A percentile compares a stretch with the other conserved stretches of the same genome.
Evolutionary conservation across 2,797 vertebrate species (phyloP).

Genomic region (Tenualosa thibaudeaui): DNA sequence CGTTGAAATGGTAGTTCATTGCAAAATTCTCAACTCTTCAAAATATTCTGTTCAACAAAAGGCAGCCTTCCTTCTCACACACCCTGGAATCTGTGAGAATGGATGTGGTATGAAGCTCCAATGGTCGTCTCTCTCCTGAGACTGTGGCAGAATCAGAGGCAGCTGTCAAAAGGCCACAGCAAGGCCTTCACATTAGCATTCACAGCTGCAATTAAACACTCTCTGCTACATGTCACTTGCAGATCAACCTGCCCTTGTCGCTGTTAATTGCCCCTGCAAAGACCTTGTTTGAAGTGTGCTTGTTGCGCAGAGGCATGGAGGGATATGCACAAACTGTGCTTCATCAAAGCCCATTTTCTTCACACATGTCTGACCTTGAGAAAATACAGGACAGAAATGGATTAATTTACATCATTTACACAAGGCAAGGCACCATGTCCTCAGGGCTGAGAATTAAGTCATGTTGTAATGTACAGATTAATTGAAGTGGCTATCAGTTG

Average conservation of each 20-base stretch:
- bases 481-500: constrained; percentile 34
- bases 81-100: background rate
- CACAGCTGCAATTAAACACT: constrained; percentile 59
- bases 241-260: constrained; percentile 65
- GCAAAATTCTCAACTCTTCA: background rate
- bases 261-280: constrained; percentile 68
- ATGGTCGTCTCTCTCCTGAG: background rate
- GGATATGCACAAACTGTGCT: constrained; percentile 60
- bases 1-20: background rate
- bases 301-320: constrained; percentile 58
- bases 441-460: constrained; percentile 23
- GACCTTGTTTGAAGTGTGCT: constrained; percentile 66
- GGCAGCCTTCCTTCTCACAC: background rate
- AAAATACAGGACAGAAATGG: constrained; percentile 42
- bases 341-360: constrained; percentile 58
- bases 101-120: background rate
- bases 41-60: constrained; percentile 11
- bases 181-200: constrained; percentile 46
- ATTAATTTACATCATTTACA: constrained; percentile 50
- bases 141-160: background rate
- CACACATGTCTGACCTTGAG: constrained; percentile 52
- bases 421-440: constrained; percentile 24
- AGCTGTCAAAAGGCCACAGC: constrained; percentile 23
- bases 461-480: constrained; percentile 39
- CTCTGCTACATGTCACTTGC: constrained; percentile 62